Base-by-base conservation (phyloP, 2,113 vertebrate species). In the Bufo bufo region DNA sequence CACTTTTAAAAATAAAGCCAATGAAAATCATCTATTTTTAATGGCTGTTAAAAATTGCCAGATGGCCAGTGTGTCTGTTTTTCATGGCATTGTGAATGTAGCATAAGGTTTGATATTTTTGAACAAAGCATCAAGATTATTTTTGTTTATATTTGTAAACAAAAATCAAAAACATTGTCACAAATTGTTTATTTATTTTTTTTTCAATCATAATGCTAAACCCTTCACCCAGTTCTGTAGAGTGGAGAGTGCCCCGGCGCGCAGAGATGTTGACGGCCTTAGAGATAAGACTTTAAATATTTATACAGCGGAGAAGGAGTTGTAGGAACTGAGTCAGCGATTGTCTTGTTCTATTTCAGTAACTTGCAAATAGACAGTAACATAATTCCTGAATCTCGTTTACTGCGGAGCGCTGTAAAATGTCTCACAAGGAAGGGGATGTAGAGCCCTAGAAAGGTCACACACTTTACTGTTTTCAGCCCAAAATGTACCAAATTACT, bases 261-360 rank as follows among this genome's bases (percentile, higher is more conserved):
- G n/a, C 77, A 17, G 61, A 72, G 78, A 77, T 49, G 19, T 83
- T 82, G 71, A 49, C 69, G 47, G 43, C 65, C 58, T 43, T 20
- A 82, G 86, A 87, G 65, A 71, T 87, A 71, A 82, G 66, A 52
- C n/a, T 77, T 88, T 49, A 88, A 82, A 77, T 83, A 75, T 82
- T 33, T 72, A 88, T 88, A 63, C 23, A 75, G 58, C 63, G 54
- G 61, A 61, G 50, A 72, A 75, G 66, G 11, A 63, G 80, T 74
- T 77, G 14, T 88, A 83, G 86, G 86, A 88, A 88, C 79, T 83
- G 86, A 88, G 78, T 88, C 86, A 88, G 86, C 86, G n/a, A 16
- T 88, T 59, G 56, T 82, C 78, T 82, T 81, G 85, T 82, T 80
- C 86, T 88, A 88, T 82, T 88, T 88, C 71, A 75, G 69, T 88